A percentile compares a stretch with the other conserved stretches of the same genome.
Evolutionary conservation across 2,888 invertebrate genomes (phyloP).

Genomic region (Archips crataeganus): DNA sequence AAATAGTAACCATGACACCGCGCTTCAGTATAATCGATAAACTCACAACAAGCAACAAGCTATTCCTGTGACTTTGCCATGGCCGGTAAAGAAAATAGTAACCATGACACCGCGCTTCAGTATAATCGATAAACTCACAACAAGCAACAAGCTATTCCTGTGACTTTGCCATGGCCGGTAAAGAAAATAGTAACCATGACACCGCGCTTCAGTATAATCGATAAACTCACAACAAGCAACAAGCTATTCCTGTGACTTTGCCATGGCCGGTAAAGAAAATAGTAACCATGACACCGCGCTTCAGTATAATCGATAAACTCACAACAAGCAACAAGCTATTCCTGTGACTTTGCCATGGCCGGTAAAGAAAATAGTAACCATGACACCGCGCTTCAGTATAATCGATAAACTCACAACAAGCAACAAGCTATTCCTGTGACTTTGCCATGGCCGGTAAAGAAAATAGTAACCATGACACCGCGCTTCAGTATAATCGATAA

Average conservation of each 20-base stretch:
- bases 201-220: conserved; percentile 21
- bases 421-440: neutral
- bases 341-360: conserved; percentile 49
- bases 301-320: conserved; percentile 30
- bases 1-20: conserved; percentile 12
- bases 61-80: neutral
- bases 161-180: conserved; percentile 58
- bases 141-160: neutral
- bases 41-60: neutral
- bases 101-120: neutral
- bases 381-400: conserved; percentile 3
- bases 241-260: neutral
- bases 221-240: conserved; percentile 7
- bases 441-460: conserved; percentile 63
- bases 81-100: conserved; percentile 69
- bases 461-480: conserved; percentile 12
- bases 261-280: conserved; percentile 67
- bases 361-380: conserved; percentile 60
- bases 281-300: conserved; percentile 5
- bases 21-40: conserved; percentile 29
- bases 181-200: conserved; percentile 49
- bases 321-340: neutral
- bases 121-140: conserved; percentile 27
- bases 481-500: conserved; percentile 29
- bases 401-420: conserved; percentile 19